These are phyloP conservation scores for Phylloscopus trochiloides DNA, from an alignment of 2,113 vertebrate species.

Conservation along the genomic window DNA sequence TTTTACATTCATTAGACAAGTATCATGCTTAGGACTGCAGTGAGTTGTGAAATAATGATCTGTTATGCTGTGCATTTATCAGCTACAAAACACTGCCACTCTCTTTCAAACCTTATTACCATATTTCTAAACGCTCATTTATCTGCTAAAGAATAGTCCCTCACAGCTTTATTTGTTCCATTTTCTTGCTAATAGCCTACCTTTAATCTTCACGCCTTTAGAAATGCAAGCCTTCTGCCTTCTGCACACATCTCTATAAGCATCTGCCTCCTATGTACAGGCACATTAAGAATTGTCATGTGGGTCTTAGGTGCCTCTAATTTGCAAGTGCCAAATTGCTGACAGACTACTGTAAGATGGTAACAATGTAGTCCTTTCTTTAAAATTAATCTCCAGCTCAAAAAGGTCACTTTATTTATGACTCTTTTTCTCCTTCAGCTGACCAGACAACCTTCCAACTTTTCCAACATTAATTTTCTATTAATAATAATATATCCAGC, in stretches of 20 bases:
- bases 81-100: not conserved
- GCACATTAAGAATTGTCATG: not conserved
- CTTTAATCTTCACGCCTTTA: not conserved
- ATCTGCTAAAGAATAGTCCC: not conserved
- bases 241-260: not conserved
- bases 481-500: not conserved
- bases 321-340: not conserved
- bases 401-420: not conserved
- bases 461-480: not conserved
- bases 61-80: not conserved
- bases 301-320: not conserved
- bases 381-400: not conserved
- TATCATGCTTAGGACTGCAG: not conserved
- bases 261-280: rapidly evolving
- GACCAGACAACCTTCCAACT: not conserved
- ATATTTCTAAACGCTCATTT: not conserved
- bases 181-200: not conserved
- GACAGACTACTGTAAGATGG: not conserved
- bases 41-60: not conserved
- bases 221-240: not conserved
- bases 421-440: not conserved
- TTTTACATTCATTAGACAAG: not conserved
- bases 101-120: not conserved
- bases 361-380: not conserved
- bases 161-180: not conserved